Base-by-base conservation (phyloP, 2,113 vertebrate genomes). In the Cottus gobio region DNA sequence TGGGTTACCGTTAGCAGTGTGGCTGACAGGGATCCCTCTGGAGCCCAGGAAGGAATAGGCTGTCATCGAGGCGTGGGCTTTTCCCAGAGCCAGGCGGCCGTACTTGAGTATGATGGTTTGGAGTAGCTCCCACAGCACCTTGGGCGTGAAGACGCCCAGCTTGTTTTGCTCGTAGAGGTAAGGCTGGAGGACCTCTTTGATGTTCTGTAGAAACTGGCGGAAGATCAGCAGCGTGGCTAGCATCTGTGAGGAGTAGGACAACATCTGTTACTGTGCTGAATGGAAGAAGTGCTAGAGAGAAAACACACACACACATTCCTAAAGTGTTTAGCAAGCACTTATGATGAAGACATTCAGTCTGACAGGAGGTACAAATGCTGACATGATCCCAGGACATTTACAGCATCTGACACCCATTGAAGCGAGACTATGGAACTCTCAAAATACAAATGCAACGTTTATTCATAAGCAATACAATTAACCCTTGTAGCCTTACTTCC, bases 201-300 rank as follows among this genome's bases (percentile, higher is more conserved):
- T 87, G 65, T 99, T 99, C 95, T 98, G 97, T 36, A 99, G 93
- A 86, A 99, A 96, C 94, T 99, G 98, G 12, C 97, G 97, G 48
- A 98, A 97, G 89, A 99, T 96, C 87, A 99, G 95, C 71, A 99
- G 95, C 1, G 97, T 98, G 76, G 98, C 98, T 75, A 99, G 90
- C 97, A 97, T 99, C 98, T 99, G 86, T 64, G 44, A 75, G 46
- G 65, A 85, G 79, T 1, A 70, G 36, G 48, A 71, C 1, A 48
- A 65, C 22, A 57, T 31, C 50, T 39, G 71, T 83, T 46, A 83
- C 56, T 70, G 60, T 26, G 34, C 12, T 54, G 56, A 86, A 8
- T 58, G 24, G 8, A 60, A 48, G 34, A 64, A 20, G 44, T 3
- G 26, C 30, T 44, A 34, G 39, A 42, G 7, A 37, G 37, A 67